These are phyloP conservation scores for Enteromius viviparus DNA, from an alignment of 2,797 vertebrate species.

Conservation along the genomic window DNA sequence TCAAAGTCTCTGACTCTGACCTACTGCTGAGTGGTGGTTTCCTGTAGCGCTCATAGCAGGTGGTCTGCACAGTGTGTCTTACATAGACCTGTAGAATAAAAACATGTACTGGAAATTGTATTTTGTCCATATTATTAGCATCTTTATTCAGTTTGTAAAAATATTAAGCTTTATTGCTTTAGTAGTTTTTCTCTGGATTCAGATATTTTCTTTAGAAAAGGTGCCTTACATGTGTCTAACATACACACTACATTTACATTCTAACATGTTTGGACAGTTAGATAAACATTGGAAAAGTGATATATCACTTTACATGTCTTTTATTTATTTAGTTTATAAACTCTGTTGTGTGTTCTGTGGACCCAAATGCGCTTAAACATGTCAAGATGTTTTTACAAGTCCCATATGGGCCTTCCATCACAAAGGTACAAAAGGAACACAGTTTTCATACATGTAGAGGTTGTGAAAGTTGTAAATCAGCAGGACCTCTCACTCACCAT, in stretches of 20 bases:
- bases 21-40: constrained; percentile 44
- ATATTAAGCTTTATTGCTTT: neutral
- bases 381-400: constrained; percentile 28
- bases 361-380: constrained; percentile 9
- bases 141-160: neutral
- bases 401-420: constrained; percentile 20
- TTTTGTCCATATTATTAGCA: neutral
- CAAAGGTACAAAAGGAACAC: neutral
- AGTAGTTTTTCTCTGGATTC: neutral
- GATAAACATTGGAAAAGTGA: neutral
- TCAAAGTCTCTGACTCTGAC: constrained; percentile 45
- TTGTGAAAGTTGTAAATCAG: neutral
- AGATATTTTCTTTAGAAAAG: neutral
- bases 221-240: neutral
- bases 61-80: constrained; percentile 10
- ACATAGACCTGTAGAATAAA: neutral
- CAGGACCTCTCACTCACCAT: neutral
- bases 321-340: constrained; percentile 35
- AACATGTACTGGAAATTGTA: neutral
- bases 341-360: constrained; percentile 2
- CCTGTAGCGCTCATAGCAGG: constrained; percentile 38
- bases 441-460: neutral
- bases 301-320: neutral
- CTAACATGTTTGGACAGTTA: constrained; percentile 28
- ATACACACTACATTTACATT: constrained; percentile 8